phyloP scores from a whole-genome alignment of 2,888 invertebrate species.

The Hemicrepidius hirtus region DNA sequence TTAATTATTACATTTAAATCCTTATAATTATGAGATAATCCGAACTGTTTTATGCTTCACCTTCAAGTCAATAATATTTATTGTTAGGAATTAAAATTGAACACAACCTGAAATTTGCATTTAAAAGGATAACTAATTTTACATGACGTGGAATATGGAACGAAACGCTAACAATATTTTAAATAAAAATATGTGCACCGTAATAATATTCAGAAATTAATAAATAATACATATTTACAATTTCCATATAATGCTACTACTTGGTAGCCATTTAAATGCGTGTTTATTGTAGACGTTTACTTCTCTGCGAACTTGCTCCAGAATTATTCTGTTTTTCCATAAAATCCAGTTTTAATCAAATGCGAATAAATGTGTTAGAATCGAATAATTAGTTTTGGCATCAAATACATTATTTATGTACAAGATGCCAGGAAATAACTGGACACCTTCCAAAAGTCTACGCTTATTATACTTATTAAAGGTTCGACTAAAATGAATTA shows the following conservation, averaged over 20 bases:
- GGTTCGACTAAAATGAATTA: slow-evolving; percentile 39
- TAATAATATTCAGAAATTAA: slow-evolving; percentile 29
- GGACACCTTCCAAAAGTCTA: slow-evolving; percentile 30
- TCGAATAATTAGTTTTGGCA: slow-evolving; percentile 37
- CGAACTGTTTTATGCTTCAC: slow-evolving; percentile 33
- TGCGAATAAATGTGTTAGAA: background rate
- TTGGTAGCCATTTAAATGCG: background rate
- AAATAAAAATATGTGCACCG: slow-evolving; percentile 6
- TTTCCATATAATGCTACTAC: slow-evolving; percentile 28
- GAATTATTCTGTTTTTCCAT: background rate
- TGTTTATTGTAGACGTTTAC: background rate
- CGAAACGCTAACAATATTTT: slow-evolving; percentile 11
- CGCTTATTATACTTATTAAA: slow-evolving; percentile 27
- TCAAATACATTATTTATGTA: slow-evolving; percentile 19
- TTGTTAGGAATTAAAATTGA: slow-evolving; percentile 32
- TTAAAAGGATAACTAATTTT: slow-evolving; percentile 35
- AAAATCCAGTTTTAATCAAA: no score
- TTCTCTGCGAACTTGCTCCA: background rate
- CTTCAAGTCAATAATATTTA: slow-evolving; percentile 9
- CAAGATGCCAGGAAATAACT: slow-evolving; percentile 19
- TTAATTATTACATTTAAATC: slow-evolving; percentile 27
- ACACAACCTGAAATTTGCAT: slow-evolving; percentile 35
- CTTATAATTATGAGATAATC: slow-evolving; percentile 27
- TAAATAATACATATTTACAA: slow-evolving; percentile 35
- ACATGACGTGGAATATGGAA: slow-evolving; percentile 33